Conservation (phyloP, 1,140 invertebrate genomes). For the Cataglyphis hispanica region DNA sequence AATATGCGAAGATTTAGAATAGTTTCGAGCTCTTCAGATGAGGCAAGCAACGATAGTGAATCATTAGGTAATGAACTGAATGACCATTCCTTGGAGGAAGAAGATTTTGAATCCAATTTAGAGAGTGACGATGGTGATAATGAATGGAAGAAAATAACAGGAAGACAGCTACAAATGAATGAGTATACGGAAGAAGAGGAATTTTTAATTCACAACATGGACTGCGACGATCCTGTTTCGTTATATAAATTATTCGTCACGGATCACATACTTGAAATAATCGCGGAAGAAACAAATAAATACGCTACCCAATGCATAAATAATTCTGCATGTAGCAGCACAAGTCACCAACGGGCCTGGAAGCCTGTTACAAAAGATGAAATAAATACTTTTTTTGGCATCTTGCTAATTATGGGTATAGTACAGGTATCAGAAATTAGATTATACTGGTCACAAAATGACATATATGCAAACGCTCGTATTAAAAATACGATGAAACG, state of each 20-base stretch:
- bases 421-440: conserved; percentile 31
- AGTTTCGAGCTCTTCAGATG: conserved; percentile 57
- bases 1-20: conserved; percentile 54
- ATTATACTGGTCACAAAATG: conserved; percentile 19
- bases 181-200: conserved; percentile 50
- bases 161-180: conserved; percentile 37
- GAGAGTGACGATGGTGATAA: conserved; percentile 40
- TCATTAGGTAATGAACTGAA: conserved; percentile 24
- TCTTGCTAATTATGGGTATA: conserved; percentile 37
- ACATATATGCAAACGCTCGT: conserved; percentile 24
- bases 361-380: conserved; percentile 41
- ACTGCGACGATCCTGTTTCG: conserved; percentile 43
- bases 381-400: conserved; percentile 45
- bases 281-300: conserved; percentile 35
- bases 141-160: conserved; percentile 41
- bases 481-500: conserved; percentile 41
- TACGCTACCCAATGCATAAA: conserved; percentile 36
- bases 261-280: conserved; percentile 36
- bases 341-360: conserved; percentile 23
- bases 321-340: conserved; percentile 38
- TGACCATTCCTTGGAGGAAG: conserved; percentile 49
- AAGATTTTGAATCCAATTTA: conserved; percentile 30
- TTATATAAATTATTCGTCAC: conserved; percentile 35
- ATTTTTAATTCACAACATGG: conserved; percentile 24
- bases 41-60: conserved; percentile 49